These are phyloP conservation scores for Nemotelus nigrinus DNA, from an alignment of 2,888 invertebrate genomes.

Conservation along the genomic window DNA sequence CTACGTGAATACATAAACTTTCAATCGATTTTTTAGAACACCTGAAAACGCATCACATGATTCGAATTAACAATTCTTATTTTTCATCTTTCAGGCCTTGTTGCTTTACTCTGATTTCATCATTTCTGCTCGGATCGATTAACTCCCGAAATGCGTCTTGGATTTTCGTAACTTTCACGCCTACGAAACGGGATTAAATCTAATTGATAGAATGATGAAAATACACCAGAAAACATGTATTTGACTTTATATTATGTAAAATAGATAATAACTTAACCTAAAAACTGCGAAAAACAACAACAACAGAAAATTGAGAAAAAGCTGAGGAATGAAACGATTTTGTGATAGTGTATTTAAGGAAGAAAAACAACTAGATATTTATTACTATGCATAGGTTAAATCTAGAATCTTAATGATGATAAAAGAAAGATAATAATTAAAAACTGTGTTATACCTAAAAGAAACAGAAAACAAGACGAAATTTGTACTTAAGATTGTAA, in stretches of 20 bases:
- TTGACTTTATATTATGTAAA: conserved; percentile 11
- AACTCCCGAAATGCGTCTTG: too few species aligned
- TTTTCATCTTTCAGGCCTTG: too few species aligned
- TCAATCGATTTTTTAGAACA: too few species aligned
- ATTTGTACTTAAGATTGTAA: conserved; percentile 55
- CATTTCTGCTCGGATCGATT: too few species aligned
- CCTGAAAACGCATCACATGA: too few species aligned
- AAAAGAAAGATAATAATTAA: conserved; percentile 56
- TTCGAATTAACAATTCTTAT: too few species aligned
- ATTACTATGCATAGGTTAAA: conserved; percentile 39
- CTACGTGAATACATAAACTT: too few species aligned
- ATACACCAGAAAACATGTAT: neutral
- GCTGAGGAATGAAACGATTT: conserved; percentile 49
- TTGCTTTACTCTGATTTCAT: too few species aligned
- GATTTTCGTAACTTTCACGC: neutral
- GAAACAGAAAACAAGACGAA: conserved; percentile 53
- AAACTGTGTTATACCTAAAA: conserved; percentile 59
- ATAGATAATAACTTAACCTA: neutral
- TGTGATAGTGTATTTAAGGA: conserved; percentile 49
- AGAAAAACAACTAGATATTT: conserved; percentile 37
- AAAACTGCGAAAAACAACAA: conserved; percentile 33
- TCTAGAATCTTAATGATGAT: conserved; percentile 34
- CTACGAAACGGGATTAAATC: neutral
- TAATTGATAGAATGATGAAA: too few species aligned
- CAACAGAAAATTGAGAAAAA: conserved; percentile 42